A percentile compares a stretch with the other conserved stretches of the same genome.
These are phyloP conservation scores for Leptopilina boulardi DNA, from an alignment of 1,140 invertebrate genomes.

Conservation along the genomic window DNA sequence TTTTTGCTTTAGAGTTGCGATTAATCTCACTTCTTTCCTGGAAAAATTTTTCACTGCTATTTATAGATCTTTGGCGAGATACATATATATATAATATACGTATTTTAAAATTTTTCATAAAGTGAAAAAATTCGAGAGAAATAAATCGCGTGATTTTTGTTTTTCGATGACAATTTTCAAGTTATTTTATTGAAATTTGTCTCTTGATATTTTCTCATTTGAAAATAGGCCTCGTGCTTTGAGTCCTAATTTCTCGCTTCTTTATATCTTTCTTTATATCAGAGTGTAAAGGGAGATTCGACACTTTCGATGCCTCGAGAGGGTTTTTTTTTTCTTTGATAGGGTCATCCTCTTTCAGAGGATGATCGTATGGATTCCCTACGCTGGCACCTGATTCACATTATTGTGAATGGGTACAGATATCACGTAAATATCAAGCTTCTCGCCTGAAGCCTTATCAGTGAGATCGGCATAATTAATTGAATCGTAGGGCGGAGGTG, in stretches of 20 bases:
- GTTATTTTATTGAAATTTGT: too few relatives aligned
- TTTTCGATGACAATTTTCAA: too few relatives aligned
- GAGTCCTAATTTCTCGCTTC: not conserved
- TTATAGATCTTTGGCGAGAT: not conserved
- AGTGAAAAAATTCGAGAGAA: too few relatives aligned
- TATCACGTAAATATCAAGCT: constrained; percentile 76
- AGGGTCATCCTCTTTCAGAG: constrained; percentile 43
- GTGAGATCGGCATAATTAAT: constrained; percentile 69
- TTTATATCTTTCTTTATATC: not conserved
- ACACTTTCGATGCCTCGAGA: constrained; percentile 33
- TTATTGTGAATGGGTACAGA: constrained; percentile 68
- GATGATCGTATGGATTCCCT: constrained; percentile 42
- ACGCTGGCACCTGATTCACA: constrained; percentile 57
- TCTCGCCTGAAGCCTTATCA: constrained; percentile 70
- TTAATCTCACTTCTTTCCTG: not conserved
- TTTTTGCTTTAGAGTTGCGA: too few relatives aligned
- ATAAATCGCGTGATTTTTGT: too few relatives aligned
- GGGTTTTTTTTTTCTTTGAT: too few relatives aligned
- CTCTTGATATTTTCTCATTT: constrained; percentile 21
- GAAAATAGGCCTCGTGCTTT: constrained; percentile 7
- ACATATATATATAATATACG: not conserved
- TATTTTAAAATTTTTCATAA: too few relatives aligned
- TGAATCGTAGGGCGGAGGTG: constrained; percentile 79
- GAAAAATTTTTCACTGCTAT: not conserved
- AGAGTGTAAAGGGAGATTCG: constrained; percentile 35